These are phyloP conservation scores for Oxyura jamaicensis DNA, from an alignment of 2,113 vertebrate species.

Conservation along the genomic window DNA sequence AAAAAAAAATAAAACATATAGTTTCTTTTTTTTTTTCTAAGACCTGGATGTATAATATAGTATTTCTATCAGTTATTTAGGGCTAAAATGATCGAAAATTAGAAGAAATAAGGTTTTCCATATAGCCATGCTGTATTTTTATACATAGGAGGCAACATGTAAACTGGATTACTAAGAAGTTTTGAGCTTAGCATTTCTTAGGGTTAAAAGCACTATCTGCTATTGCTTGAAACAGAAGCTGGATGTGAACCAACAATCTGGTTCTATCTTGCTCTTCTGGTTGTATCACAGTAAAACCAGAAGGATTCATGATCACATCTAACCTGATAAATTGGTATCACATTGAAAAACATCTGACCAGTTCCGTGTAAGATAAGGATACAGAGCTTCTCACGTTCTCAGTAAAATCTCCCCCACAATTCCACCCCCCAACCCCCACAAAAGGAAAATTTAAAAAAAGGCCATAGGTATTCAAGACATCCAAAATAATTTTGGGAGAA, in stretches of 20 bases:
- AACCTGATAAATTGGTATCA: background rate
- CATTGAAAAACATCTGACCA: background rate
- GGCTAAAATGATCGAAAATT: background rate
- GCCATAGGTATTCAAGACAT: background rate
- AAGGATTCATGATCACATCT: background rate
- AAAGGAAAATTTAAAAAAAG: no score
- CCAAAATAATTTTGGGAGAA: background rate
- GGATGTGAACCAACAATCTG: background rate
- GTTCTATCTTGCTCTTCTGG: background rate
- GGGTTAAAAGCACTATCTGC: background rate
- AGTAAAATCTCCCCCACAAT: background rate
- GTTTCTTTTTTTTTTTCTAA: background rate
- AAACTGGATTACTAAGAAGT: background rate
- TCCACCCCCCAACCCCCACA: background rate
- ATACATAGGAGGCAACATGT: background rate
- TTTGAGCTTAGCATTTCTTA: background rate
- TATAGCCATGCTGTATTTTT: background rate
- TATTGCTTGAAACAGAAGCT: background rate
- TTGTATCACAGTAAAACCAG: background rate
- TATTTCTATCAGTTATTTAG: background rate
- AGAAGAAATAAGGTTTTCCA: background rate
- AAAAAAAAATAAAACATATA: fast-evolving
- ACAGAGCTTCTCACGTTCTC: background rate
- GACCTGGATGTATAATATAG: background rate
- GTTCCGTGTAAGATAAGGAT: background rate